phyloP scores from a whole-genome alignment of 2,113 vertebrate species.

The Synchiropus splendidus region DNA sequence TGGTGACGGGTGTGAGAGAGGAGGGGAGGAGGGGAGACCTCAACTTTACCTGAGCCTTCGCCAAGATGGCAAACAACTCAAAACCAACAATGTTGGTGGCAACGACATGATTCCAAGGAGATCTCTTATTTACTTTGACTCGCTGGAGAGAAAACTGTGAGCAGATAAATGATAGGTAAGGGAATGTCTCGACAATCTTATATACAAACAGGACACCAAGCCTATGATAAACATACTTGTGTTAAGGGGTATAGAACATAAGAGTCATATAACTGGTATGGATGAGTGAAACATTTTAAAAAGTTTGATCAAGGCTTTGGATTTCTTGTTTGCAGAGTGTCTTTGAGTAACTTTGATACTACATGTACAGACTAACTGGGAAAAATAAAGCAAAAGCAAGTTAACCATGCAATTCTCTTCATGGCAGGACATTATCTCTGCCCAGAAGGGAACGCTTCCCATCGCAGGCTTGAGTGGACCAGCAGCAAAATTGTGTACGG shows the following conservation, averaged over 20 bases:
- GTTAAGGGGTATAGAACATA: no score
- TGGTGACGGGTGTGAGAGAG: constrained; percentile 41
- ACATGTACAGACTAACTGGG: no score
- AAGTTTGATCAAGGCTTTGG: not conserved
- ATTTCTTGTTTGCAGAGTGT: no score
- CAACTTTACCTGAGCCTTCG: constrained; percentile 30
- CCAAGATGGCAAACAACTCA: constrained; percentile 56
- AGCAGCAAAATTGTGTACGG: constrained; percentile 41
- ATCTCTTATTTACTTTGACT: constrained; percentile 33
- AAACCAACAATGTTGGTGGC: constrained; percentile 59
- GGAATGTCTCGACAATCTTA: constrained; percentile 31
- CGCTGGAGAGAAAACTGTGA: constrained; percentile 22
- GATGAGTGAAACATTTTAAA: constrained; percentile 10
- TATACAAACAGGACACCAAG: constrained; percentile 49
- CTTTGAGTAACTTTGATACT: no score
- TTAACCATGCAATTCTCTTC: constrained; percentile 10
- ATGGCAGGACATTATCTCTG: constrained; percentile 34
- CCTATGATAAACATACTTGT: constrained; percentile 56
- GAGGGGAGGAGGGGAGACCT: constrained; percentile 4
- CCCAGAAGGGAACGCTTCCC: constrained; percentile 43
- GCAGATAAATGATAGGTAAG: constrained; percentile 28
- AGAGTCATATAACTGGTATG: no score
- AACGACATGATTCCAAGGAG: constrained; percentile 36
- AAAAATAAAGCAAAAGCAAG: no score
- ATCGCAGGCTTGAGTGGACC: constrained; percentile 48